phyloP scores from a whole-genome alignment of 2,797 vertebrate species.

The Tokudaia tokunoshimensis region DNA sequence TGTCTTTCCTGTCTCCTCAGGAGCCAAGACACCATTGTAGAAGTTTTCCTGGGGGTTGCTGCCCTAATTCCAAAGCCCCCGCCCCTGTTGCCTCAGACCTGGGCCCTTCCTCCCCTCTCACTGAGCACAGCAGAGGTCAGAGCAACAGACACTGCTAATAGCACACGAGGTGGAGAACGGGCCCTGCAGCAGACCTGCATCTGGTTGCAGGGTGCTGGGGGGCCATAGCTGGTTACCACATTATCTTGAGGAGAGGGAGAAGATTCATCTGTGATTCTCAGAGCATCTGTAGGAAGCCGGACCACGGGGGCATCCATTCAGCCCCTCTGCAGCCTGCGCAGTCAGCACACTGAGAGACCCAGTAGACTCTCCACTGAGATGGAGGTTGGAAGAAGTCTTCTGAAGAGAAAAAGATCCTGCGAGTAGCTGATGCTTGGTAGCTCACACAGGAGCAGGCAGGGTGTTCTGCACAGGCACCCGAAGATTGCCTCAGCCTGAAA shows the following conservation, averaged over 20 bases:
- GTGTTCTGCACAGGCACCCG: background rate
- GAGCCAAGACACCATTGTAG: background rate
- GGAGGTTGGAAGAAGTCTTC: too few relatives aligned
- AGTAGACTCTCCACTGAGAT: background rate
- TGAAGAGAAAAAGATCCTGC: background rate
- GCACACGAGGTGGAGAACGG: background rate
- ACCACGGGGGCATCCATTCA: background rate
- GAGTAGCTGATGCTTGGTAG: background rate
- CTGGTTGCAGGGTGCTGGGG: background rate
- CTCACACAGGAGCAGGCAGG: background rate
- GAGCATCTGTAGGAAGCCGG: background rate
- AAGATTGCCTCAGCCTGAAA: background rate
- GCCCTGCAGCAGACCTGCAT: background rate
- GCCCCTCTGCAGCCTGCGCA: background rate
- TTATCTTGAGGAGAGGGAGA: background rate
- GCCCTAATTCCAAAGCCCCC: background rate
- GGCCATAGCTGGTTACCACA: background rate
- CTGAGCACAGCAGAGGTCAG: background rate
- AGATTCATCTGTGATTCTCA: fast-evolving
- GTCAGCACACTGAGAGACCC: background rate
- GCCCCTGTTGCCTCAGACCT: background rate
- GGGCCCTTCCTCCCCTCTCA: background rate
- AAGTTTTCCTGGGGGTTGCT: background rate
- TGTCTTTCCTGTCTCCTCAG: background rate
- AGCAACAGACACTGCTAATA: too few relatives aligned